Conservation (phyloP, 1,140 invertebrate species). For the Caenorhabditis latens region DNA sequence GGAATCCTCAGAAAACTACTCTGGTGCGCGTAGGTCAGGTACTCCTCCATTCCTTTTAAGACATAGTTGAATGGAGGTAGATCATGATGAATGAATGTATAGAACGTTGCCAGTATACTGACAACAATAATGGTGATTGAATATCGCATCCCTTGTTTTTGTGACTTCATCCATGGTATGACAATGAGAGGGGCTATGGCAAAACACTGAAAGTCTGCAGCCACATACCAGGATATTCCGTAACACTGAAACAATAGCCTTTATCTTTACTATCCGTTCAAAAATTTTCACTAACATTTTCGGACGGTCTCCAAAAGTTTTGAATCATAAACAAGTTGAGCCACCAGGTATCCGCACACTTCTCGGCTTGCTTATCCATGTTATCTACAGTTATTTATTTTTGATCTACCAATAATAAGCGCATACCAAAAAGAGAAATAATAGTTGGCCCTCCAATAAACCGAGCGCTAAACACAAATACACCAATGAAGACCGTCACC, state of each 20-base stretch:
- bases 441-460: not conserved
- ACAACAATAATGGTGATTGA: not conserved
- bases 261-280: not conserved
- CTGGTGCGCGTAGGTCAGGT: not conserved
- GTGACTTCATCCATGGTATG: not conserved
- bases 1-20: not conserved
- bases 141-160: not conserved
- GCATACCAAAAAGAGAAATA: not conserved
- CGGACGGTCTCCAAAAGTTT: not conserved
- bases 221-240: not conserved
- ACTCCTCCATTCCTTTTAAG: not conserved
- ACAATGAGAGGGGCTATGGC: not conserved
- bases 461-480: not conserved
- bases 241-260: not conserved
- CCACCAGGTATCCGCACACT: not conserved
- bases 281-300: not conserved
- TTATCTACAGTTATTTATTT: not conserved
- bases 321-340: not conserved
- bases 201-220: conserved; percentile 6
- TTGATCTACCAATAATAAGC: too few relatives aligned
- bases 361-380: not conserved
- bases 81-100: not conserved
- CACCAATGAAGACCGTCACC: not conserved
- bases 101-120: not conserved
- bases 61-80: not conserved